These are phyloP conservation scores for Andricus grossulariae DNA, from an alignment of 1,140 invertebrate species.

Conservation along the genomic window DNA sequence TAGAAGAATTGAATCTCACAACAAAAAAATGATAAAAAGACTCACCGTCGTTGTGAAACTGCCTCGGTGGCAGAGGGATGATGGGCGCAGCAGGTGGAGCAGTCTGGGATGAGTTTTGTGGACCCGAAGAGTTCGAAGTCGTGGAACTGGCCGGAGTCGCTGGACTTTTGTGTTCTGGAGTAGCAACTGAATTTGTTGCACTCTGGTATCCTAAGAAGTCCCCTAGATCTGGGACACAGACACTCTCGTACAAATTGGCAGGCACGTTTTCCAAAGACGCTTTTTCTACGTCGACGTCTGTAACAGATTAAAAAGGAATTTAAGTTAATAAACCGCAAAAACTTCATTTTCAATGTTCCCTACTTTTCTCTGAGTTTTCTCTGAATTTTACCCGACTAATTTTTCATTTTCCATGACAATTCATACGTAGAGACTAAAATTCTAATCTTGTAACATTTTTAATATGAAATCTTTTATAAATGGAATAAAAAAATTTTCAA, in stretches of 20 bases:
- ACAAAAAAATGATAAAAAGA: constrained; percentile 35
- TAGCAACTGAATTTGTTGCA: constrained; percentile 67
- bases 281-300: constrained; percentile 83
- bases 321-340: neutral
- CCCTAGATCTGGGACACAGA: constrained; percentile 86
- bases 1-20: neutral
- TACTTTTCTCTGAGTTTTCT: too few species aligned
- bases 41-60: constrained; percentile 73
- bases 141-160: constrained; percentile 68
- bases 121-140: constrained; percentile 66
- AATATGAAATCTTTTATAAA: too few species aligned
- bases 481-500: too few species aligned
- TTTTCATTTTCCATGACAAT: too few species aligned
- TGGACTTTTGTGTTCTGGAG: constrained; percentile 71
- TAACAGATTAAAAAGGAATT: constrained; percentile 55
- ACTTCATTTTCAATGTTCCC: too few species aligned
- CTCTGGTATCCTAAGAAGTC: constrained; percentile 81
- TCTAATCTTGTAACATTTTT: too few species aligned
- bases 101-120: constrained; percentile 47
- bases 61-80: constrained; percentile 61
- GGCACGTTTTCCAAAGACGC: constrained; percentile 81
- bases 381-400: too few species aligned
- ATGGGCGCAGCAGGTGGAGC: constrained; percentile 53
- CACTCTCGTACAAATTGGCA: constrained; percentile 84
- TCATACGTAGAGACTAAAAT: too few species aligned